These are phyloP conservation scores for Gymnarchus niloticus DNA, from an alignment of 2,113 vertebrate genomes.

Conservation along the genomic window DNA sequence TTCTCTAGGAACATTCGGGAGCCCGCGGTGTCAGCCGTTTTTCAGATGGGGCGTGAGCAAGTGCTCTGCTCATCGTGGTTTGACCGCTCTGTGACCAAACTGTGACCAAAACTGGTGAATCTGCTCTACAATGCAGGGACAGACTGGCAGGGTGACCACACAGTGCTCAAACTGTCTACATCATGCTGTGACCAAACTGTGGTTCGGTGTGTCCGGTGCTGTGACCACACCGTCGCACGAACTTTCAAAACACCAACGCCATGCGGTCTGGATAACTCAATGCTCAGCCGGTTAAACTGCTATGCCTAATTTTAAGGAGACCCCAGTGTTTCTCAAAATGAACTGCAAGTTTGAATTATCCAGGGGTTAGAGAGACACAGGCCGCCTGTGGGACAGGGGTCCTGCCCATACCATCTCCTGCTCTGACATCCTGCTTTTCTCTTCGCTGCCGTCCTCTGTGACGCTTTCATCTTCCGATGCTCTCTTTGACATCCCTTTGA, in stretches of 20 bases:
- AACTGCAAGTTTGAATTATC: conserved; percentile 18
- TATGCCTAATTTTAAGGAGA: not conserved
- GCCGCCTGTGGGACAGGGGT: not conserved
- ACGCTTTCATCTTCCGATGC: conserved; percentile 43
- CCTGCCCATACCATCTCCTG: conserved; percentile 11
- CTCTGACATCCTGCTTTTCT: conserved; percentile 13
- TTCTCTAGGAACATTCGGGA: no score
- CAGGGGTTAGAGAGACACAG: not conserved
- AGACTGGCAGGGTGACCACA: conserved; percentile 8
- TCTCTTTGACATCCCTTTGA: conserved; percentile 1
- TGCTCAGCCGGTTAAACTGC: not conserved
- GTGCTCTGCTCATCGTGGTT: no score
- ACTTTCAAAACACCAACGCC: not conserved
- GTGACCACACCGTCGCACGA: not conserved
- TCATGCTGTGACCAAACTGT: not conserved
- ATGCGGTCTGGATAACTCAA: conserved; percentile 23
- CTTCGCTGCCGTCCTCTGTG: conserved; percentile 26
- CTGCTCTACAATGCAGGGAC: not conserved
- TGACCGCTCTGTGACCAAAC: not conserved
- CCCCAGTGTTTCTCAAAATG: not conserved
- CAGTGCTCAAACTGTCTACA: not conserved
- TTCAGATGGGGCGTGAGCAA: no score
- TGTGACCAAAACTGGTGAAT: no score
- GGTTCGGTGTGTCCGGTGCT: not conserved
- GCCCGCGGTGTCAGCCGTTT: no score